These are phyloP conservation scores for Rhinella marina DNA, from an alignment of 2,797 vertebrate genomes.

Conservation along the genomic window DNA sequence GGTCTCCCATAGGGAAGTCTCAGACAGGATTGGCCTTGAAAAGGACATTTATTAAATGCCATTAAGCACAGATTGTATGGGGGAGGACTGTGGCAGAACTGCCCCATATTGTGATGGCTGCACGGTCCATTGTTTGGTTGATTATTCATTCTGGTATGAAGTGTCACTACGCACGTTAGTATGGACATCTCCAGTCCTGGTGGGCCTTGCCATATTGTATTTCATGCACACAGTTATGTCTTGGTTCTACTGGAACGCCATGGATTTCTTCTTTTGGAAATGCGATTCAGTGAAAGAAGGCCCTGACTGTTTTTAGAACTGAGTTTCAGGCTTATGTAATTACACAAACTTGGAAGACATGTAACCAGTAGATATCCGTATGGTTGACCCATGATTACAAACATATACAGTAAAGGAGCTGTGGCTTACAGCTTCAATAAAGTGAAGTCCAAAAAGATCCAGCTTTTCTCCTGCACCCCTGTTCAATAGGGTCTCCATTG, in stretches of 20 bases:
- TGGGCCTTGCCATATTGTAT: background rate
- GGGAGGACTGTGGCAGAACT: background rate
- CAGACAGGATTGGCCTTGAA: background rate
- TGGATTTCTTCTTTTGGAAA: conserved; percentile 4
- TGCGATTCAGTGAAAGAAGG: background rate
- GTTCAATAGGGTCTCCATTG: no score
- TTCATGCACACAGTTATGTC: background rate
- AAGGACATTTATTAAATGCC: background rate
- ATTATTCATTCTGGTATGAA: conserved; percentile 19
- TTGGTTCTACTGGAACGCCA: conserved; percentile 12
- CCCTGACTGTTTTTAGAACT: background rate
- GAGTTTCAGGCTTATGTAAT: background rate
- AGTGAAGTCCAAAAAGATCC: background rate
- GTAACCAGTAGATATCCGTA: background rate
- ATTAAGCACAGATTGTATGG: background rate
- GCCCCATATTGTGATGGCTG: background rate
- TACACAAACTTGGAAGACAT: background rate
- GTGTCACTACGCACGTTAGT: background rate
- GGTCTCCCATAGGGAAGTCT: background rate
- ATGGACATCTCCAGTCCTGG: conserved; percentile 4
- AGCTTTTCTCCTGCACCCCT: background rate
- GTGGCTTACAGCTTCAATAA: background rate
- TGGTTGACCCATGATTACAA: background rate
- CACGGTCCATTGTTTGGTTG: background rate
- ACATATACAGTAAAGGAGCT: background rate